phyloP scores from a whole-genome alignment of 2,113 vertebrate genomes.

The Nesoenas mayeri region DNA sequence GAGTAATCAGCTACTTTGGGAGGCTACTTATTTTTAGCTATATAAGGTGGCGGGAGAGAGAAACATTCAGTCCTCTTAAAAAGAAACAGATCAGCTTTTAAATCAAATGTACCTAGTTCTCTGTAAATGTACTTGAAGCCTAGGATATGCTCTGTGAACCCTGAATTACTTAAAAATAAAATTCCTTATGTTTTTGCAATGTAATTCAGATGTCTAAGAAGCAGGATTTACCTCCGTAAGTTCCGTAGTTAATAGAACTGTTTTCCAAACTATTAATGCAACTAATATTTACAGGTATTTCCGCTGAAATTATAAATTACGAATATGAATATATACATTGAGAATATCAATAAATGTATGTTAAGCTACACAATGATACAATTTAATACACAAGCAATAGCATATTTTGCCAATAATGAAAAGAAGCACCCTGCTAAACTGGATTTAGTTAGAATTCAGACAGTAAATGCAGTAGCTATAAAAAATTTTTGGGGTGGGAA shows the following conservation, averaged over 20 bases:
- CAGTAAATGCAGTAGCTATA: neutral
- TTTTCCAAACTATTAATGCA: neutral
- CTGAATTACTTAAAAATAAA: neutral
- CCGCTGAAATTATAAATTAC: neutral
- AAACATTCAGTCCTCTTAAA: neutral
- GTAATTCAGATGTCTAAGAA: neutral
- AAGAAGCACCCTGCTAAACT: neutral
- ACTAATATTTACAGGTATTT: neutral
- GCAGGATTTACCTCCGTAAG: neutral
- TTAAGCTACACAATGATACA: neutral
- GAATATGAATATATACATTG: neutral
- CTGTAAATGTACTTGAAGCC: neutral
- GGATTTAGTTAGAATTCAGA: neutral
- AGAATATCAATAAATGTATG: neutral
- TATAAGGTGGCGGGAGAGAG: neutral
- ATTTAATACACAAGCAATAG: neutral
- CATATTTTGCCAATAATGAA: neutral
- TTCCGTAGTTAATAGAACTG: neutral
- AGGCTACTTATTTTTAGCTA: constrained; percentile 51
- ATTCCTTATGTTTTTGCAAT: neutral
- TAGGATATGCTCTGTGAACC: neutral
- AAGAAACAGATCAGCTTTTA: neutral
- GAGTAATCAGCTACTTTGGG: constrained; percentile 42
- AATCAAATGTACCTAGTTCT: neutral
- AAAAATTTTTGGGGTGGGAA: neutral